Evolutionary conservation across 2,888 invertebrate species (phyloP), one percentile per base, ranked within the genome.

Genomic region (Amblyjoppa fuscipennis): DNA sequence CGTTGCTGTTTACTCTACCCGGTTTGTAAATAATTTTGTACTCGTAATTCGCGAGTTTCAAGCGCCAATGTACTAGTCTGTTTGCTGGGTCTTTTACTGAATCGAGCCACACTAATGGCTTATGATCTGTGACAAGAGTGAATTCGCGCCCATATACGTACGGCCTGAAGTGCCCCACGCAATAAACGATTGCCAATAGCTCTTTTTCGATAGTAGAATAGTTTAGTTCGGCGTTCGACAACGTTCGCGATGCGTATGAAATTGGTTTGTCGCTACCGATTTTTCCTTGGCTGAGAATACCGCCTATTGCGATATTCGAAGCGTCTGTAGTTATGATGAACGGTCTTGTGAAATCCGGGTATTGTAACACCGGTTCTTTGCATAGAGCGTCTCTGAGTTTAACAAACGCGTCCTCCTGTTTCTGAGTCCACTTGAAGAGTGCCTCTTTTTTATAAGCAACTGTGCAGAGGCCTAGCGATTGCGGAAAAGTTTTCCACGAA

Each of bases 321-420:
- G 88, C 83, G 25, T 87, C 85, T 2, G 85, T 86, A 3, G 87
- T 88, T 6, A 89, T 38, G 2, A 87, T 56, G 45, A 89, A 89
- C 0, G 61, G 68, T 16, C 76, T 2, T 3, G 56, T 34, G 16
- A 87, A 88, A 61, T 87, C 82, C 7, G 87, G 85, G n/a, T 83
- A 77, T 75, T 81, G 85, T 5, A 85, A 61, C 3, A 86, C 49
- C 4, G 20, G 20, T 20, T 20, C 81, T 7, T 71, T 71, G n/a
- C 84, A 87, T 5, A 87, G 31, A 31, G 53, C 79, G 25, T 81
- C 41, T 34, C 53, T 73, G 34, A 87, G 31, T 38, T 68, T 70
- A 11, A 66, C 41, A 28, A 84, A 86, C 6, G 84, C 73, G 20
- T 82, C 61, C 28, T 85, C 76, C n/a, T 81, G 68, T 45, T 38